Conservation (phyloP, 2,797 vertebrate genomes). For the Peromyscus nudipes region DNA sequence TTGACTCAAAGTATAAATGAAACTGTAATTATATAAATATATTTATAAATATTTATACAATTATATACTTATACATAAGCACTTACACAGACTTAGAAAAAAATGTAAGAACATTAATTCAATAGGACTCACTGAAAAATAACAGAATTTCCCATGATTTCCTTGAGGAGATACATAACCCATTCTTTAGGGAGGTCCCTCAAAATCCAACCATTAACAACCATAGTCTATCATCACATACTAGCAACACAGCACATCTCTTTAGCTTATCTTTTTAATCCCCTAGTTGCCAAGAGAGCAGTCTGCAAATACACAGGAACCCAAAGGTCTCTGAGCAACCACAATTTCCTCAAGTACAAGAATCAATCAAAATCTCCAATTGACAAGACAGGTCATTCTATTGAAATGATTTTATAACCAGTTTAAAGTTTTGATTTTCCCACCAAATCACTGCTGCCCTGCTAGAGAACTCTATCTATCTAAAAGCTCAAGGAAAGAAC, state of each 20-base stretch:
- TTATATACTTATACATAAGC: slow-evolving; percentile 78
- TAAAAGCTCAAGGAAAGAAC: slow-evolving; percentile 64
- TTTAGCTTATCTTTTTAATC: not conserved
- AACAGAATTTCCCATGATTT: slow-evolving; percentile 79
- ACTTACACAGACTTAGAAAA: slow-evolving; percentile 80
- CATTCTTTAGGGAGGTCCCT: slow-evolving; percentile 74
- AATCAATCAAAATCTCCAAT: slow-evolving; percentile 40
- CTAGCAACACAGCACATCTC: slow-evolving; percentile 69
- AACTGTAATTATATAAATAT: slow-evolving; percentile 86
- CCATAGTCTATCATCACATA: slow-evolving; percentile 64
- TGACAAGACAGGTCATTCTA: slow-evolving; percentile 60
- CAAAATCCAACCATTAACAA: slow-evolving; percentile 77
- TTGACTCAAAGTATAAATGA: slow-evolving; percentile 85
- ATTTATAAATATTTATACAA: slow-evolving; percentile 85
- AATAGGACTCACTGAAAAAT: slow-evolving; percentile 80
- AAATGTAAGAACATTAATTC: slow-evolving; percentile 83
- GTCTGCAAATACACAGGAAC: slow-evolving; percentile 59
- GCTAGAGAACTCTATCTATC: slow-evolving; percentile 19
- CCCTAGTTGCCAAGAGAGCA: slow-evolving; percentile 59
- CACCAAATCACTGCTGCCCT: slow-evolving; percentile 46
- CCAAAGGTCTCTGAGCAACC: slow-evolving; percentile 69
- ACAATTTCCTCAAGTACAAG: slow-evolving; percentile 67
- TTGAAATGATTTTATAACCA: slow-evolving; percentile 50
- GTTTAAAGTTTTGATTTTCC: slow-evolving; percentile 66
- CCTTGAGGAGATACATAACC: slow-evolving; percentile 79